Evolutionary conservation across 2,797 vertebrate species (phyloP).

Genomic region (Coracias cyanogaster): DNA sequence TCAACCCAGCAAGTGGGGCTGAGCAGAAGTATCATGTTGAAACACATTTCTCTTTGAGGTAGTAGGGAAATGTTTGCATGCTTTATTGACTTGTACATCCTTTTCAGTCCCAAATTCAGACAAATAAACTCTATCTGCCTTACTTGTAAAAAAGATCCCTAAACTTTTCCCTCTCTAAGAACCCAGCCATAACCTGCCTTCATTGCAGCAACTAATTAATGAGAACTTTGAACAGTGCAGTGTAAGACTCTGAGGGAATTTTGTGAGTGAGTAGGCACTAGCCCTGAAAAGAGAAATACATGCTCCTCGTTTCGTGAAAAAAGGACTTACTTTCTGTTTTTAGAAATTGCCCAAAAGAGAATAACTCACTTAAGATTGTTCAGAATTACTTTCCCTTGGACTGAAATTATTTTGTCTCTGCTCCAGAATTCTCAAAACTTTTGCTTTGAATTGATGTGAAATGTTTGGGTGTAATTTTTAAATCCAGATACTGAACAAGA

Average conservation of each 20-base stretch:
- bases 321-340: not conserved
- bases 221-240: not conserved
- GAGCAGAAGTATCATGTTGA: not conserved
- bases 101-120: not conserved
- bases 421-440: not conserved
- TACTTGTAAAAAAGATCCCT: not conserved
- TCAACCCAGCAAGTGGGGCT: not conserved
- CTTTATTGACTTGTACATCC: not conserved
- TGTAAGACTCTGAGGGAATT: not conserved
- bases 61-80: not conserved
- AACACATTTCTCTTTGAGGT: not conserved
- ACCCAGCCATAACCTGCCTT: not conserved
- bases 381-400: not conserved
- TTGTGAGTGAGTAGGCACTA: not conserved
- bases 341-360: not conserved
- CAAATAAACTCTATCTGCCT: not conserved
- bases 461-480: not conserved
- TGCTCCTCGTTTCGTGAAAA: not conserved
- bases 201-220: not conserved
- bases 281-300: not conserved
- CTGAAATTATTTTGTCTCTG: not conserved
- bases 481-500: not conserved
- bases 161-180: not conserved
- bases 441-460: not conserved
- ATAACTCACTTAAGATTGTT: not conserved